Base-by-base conservation (phyloP, 2,888 invertebrate genomes). In the Erebia epiphron region DNA sequence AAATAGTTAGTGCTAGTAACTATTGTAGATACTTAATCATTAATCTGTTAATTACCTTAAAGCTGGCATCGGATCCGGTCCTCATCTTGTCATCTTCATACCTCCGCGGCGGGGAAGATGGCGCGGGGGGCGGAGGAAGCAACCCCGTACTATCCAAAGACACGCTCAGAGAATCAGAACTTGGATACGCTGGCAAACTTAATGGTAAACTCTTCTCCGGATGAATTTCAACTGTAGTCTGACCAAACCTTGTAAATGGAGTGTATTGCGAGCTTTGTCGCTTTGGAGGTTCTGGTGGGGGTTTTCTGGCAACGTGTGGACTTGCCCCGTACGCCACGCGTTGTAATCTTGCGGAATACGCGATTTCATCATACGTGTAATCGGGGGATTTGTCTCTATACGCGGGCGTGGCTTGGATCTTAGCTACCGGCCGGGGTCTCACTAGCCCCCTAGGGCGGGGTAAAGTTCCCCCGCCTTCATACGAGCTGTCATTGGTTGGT, bases 381-480 rank as follows among this genome's bases (percentile, higher is more conserved):
- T 92, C 92, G 0, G 92, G 91, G 0, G 91, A 89, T 68, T 89
- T 89, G 77, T 91, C 91, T 68, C 91, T 76, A 85, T 92, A 69
- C 83, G 91, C 18, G 92, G 94, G 94, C 70, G 95, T 95, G 2
- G 95, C 95, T 50, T 92, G 89, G 68, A 95, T 96, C 88, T 98
- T 98, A 10, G 97, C 97, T 14, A 97, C 95, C 0, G 97, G 97
- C 65, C 97, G 94, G 7, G 97, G 97, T 73, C 97, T 95, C 35
- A 97, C 96, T 14, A 97, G 92, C 0, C 97, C 97, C 75, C 97
- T 94, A 5, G 98, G 98, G 69, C 98, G 95, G 0, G 98, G 98
- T 73, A 98, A 87, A 0, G 98, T 98, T 9, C 98, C 98, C 1
- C 97, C 97, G 0, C 97, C 97, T 79, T 96, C 96, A 79, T 93